Evolutionary conservation across 2,113 vertebrate genomes (phyloP), one percentile per base, ranked within the genome.

Genomic region (Rhadina sibilatrix): DNA sequence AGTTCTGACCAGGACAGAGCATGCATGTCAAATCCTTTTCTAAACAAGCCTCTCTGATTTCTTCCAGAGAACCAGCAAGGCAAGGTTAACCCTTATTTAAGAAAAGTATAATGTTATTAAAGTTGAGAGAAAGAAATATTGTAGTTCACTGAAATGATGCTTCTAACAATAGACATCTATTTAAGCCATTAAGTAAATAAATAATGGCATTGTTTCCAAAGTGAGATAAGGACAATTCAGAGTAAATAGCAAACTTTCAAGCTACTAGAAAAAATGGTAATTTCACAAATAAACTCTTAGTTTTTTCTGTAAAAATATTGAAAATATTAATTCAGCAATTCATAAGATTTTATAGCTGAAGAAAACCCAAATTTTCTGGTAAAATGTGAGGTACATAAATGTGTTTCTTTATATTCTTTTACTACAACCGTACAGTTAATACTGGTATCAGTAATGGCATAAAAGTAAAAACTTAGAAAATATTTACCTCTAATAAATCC

Each of bases 21-120:
- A 54, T 64, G 78, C 60, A 78, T 88, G 66, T 96, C 83, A 96
- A 96, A 96, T 94, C 84, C 50, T 83, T 97, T 93, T 92, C 88
- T 83, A 97, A 97, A 94, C 80, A 88, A 93, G 27, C 44, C 77
- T 81, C 82, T 82, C 54, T 88, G 77, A 94, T 81, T 92, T 80
- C 56, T 96, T 83, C 81, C 90, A 96, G 77, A 93, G 83, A 89
- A 38, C 61, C 57, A 64, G 53, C 24, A 78, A 92, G 52, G 20
- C 22, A 42, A 78, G 76, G 53, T 94, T 95, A 93, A 96, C 94
- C 53, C 57, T 90, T 83, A 44, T 40, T 94, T 89, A 42, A 77
- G 46, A 64, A 89, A 86, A 91, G 64, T 89, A 61, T 1, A 68
- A 16, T 4, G 3, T 74, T 83, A 79, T 75, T 83, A 74, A 52